Conservation (phyloP, 2,113 vertebrate species). For the Ciconia boyciana region DNA sequence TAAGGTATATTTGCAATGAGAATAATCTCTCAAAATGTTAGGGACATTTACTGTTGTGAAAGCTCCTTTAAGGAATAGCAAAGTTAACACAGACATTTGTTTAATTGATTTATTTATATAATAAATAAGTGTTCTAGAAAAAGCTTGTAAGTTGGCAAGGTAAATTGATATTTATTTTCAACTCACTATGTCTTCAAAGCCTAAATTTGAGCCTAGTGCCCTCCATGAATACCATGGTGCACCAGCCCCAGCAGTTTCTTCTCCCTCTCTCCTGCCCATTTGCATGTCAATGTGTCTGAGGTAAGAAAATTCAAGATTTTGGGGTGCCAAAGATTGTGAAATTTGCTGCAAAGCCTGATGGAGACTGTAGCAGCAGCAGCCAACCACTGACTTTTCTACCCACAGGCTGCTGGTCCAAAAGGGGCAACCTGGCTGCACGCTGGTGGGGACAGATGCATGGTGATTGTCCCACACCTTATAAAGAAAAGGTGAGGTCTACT, state of each 20-base stretch:
- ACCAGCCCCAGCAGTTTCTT: neutral
- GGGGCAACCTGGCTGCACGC: rapidly evolving
- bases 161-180: neutral
- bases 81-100: neutral
- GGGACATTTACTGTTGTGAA: neutral
- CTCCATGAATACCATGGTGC: no score
- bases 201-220: neutral
- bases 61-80: neutral
- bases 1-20: neutral
- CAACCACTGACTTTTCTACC: neutral
- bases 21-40: neutral
- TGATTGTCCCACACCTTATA: rapidly evolving
- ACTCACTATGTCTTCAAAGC: neutral
- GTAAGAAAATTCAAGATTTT: neutral
- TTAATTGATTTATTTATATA: neutral
- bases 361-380: neutral
- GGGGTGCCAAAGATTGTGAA: neutral
- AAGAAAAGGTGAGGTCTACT: neutral
- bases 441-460: rapidly evolving
- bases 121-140: neutral
- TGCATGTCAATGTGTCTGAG: neutral
- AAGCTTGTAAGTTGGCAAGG: neutral
- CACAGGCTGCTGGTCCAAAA: neutral
- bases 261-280: neutral
- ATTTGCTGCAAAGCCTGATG: neutral